Evolutionary conservation across 2,888 invertebrate species (phyloP), one percentile per base, ranked within the genome.

Genomic region (Synergus laeviventris): DNA sequence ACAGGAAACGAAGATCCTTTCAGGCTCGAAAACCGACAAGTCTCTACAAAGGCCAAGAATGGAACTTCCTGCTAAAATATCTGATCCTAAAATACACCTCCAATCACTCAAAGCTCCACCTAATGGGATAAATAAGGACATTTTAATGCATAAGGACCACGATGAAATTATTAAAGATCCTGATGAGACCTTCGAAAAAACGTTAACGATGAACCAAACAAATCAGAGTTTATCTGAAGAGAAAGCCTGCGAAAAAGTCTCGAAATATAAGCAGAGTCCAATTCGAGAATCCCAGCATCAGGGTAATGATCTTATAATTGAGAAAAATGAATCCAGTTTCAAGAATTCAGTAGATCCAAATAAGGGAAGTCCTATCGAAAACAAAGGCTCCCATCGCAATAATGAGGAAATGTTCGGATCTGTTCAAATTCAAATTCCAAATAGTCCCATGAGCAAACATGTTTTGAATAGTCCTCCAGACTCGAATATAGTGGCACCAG

Each of bases 91-190:
- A 79, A 79, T 84, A 18, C 83, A 87, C n/a, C 73, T 82, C 14
- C 89, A 87, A 60, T 82, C 78, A 39, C 24, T 84, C 1, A 88
- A 89, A 42, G 79, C 81, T 2, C 86, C 86, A 0, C 84, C 86
- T 2, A 89, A 88, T 70, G 87, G 89, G n/a, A 1, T 87, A 39
- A 88, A 83, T 76, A 90, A 89, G 64, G 89, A 89, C 12, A 77
- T 85, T n/a, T 74, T 86, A 9, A 77, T 76, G 16, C 85, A 86
- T 12, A 89, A 87, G 45, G 83, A 83, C 18, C 76, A 88, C 36
- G 64, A 89, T 56, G 89, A 88, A 1, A 79, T 87, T 74, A 84
- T 87, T 64, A 88, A 83, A 74, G 84, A 83, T 64, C 76, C 81
- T 18, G 78, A 76, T 36, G 74, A 80, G 3, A 73, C 74, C 18